Base-by-base conservation (phyloP, 2,797 vertebrate genomes). In the Apodemus agrarius region DNA sequence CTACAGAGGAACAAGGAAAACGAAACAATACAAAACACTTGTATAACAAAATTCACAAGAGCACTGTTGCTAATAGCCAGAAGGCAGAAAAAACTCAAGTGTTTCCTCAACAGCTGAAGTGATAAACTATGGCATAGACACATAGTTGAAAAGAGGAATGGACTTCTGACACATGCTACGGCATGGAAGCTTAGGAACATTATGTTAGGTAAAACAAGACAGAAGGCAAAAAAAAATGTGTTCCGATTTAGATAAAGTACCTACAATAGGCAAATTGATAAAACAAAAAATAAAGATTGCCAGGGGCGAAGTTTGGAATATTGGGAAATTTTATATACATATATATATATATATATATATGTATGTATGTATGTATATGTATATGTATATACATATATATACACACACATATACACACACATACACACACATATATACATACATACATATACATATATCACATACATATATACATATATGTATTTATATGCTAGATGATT, bases 131-230 rank as follows among this genome's bases (percentile, higher is more conserved):
- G n/a, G 14, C 43, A 67, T 49, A 75, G 26, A 91, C 19, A 85
- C 37, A 86, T 8, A 90, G 57, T 81, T 22, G 67, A 85, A 82
- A 95, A 95, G 76, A 83, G 6, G 61, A 80, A 78, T 83, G 37
- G 75, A 91, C 78, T 82, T 91, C 17, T 91, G 40, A 94, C 81
- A 94, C 37, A 92, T 80, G 19, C 31, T 61, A 94, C 2, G 37
- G 31, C 2, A 83, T 34, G 21, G 40, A 86, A 83, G 2, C 22
- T 74, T 94, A 52, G 90, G 90, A 95, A 95, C 19, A 79, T 57
- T 85, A 82, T n/a, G 46, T n/a, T 91, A 91, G 72, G 65, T 74
- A 37, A 94, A 92, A 90, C 91, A 93, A 91, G 65, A 86, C 19
- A 90, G 5, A 75, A 34, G 80, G 93, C 34, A 93, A 97, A 94